phyloP scores from a whole-genome alignment of 2,797 vertebrate genomes.

The Adrianichthys oophorus region DNA sequence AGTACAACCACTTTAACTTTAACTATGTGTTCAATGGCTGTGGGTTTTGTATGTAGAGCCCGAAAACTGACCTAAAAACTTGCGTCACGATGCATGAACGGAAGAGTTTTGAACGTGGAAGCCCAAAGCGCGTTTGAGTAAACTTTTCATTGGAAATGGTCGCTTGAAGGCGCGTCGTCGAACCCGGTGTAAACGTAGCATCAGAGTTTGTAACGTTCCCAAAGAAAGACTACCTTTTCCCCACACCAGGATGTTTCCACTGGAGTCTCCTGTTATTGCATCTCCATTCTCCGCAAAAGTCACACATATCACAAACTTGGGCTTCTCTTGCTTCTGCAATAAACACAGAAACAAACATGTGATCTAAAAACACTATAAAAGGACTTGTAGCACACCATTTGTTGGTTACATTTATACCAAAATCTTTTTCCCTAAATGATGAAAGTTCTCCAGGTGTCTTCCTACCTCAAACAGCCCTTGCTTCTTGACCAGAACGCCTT shows the following conservation, averaged over 20 bases:
- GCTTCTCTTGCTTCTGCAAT: constrained; percentile 98
- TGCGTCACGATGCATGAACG: no score
- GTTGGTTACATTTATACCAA: background rate
- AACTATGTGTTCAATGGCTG: no score
- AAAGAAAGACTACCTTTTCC: constrained; percentile 86
- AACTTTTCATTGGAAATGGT: no score
- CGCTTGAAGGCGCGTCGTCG: no score
- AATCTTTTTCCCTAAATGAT: background rate
- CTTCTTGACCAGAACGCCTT: constrained; percentile 89
- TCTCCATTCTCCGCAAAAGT: constrained; percentile 98
- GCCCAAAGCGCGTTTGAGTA: no score
- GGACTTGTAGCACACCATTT: background rate
- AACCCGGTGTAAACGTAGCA: no score
- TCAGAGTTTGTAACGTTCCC: no score
- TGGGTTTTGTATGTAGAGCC: no score
- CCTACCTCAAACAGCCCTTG: constrained; percentile 97
- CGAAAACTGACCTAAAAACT: no score
- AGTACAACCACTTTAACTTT: no score
- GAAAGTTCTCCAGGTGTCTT: background rate
- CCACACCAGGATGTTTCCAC: constrained; percentile 98
- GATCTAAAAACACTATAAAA: background rate
- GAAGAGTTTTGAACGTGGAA: no score
- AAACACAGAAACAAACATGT: constrained; percentile 43
- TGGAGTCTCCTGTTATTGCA: constrained; percentile 96
- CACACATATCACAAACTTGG: constrained; percentile 98